These are phyloP conservation scores for Naso thynnoides DNA, from an alignment of 2,797 vertebrate species.

Conservation along the genomic window DNA sequence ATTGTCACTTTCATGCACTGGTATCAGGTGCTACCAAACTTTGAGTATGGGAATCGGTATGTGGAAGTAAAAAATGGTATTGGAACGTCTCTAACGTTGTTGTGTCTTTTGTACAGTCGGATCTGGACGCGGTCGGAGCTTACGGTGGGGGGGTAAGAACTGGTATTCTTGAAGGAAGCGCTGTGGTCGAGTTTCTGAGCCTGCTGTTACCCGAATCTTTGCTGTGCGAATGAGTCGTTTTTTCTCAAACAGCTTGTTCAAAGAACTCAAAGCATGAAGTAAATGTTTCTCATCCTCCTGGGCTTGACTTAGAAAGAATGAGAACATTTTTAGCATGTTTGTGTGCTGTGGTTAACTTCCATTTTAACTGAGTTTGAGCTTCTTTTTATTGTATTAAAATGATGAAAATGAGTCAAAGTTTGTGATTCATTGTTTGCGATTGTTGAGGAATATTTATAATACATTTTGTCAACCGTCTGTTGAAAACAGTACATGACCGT, in stretches of 20 bases:
- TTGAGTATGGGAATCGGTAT: too few species aligned
- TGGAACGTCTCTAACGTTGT: too few species aligned
- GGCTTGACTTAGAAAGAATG: not conserved
- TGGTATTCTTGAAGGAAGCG: not conserved
- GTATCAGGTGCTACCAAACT: too few species aligned
- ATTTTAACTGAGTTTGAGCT: not conserved
- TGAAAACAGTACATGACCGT: not conserved
- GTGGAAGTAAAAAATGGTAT: too few species aligned
- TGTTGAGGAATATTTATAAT: not conserved
- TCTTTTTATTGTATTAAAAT: not conserved
- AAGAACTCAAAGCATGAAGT: conserved; percentile 5
- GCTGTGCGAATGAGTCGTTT: conserved; percentile 13
- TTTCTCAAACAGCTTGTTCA: conserved; percentile 24
- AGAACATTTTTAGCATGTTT: not conserved
- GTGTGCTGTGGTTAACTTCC: not conserved
- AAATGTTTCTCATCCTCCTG: not conserved
- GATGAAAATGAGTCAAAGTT: not conserved
- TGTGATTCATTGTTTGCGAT: not conserved
- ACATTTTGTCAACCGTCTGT: not conserved
- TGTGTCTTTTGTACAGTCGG: conserved; percentile 74
- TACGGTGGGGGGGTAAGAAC: conserved; percentile 75
- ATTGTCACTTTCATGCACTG: too few species aligned
- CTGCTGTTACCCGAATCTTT: not conserved
- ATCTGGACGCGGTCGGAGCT: conserved; percentile 70
- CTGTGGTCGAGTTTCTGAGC: conserved; percentile 2